Evolutionary conservation across 2,888 invertebrate genomes (phyloP).

Genomic region (Hofmannophila pseudospretella): DNA sequence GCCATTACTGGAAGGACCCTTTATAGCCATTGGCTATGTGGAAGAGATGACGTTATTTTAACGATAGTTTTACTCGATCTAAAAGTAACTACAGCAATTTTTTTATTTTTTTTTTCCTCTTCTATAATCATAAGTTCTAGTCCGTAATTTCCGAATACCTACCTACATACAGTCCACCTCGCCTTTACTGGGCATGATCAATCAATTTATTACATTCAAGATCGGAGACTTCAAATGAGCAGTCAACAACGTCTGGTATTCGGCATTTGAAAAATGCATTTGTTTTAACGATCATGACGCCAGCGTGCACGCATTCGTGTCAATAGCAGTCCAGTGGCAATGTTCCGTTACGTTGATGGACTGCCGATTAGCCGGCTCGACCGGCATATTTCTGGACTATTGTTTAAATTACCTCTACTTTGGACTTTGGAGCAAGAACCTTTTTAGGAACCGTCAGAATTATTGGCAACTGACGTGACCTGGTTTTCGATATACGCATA

Average conservation of each 20-base stretch:
- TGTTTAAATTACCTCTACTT: background rate
- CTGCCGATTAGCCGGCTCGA: conserved; percentile 8
- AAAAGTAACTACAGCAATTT: too few relatives aligned
- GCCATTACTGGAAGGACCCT: too few relatives aligned
- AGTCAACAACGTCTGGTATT: background rate
- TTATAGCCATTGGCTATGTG: too few relatives aligned
- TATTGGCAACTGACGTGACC: conserved; percentile 4
- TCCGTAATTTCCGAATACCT: too few relatives aligned
- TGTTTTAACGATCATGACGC: conserved; percentile 5
- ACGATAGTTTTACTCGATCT: too few relatives aligned
- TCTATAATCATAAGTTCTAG: too few relatives aligned
- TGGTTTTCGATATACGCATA: background rate
- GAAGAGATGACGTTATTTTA: too few relatives aligned
- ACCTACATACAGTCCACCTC: too few relatives aligned
- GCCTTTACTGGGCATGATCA: too few relatives aligned
- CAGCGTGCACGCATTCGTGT: conserved; percentile 11
- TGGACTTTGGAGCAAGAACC: background rate
- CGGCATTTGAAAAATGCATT: conserved; percentile 11
- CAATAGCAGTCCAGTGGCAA: conserved; percentile 8
- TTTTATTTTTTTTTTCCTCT: too few relatives aligned
- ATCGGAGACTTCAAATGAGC: too few relatives aligned
- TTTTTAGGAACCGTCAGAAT: conserved; percentile 1
- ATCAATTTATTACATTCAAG: too few relatives aligned
- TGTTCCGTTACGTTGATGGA: conserved; percentile 13
- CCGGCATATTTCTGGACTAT: conserved; percentile 7